Evolutionary conservation across 2,888 invertebrate species (phyloP), one percentile per base, ranked within the genome.

Genomic region (Eristalis arbustorum): DNA sequence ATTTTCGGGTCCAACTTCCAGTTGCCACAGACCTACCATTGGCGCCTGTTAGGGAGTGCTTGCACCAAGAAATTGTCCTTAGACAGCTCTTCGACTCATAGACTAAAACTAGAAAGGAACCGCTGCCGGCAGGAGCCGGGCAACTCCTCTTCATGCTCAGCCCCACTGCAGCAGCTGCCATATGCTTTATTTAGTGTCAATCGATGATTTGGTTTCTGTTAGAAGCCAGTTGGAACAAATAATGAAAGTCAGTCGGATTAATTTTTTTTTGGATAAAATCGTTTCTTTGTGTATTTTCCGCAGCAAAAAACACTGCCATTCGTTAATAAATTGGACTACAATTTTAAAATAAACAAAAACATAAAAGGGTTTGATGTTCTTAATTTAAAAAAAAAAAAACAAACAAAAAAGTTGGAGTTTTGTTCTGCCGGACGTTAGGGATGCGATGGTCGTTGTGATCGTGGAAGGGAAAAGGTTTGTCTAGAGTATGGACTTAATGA

Each of bases 221-320:
- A 31, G 31, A 18, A 59, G 22, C 56, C 22, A 25, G 2, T 25
- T n/a, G n/a, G 25, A 28, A 67, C 11, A 42, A 69, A 22, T 2
- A 76, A 62, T 59, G 25, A 59, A 13, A 59, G 14, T 3, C 25
- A 13, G 13, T 25, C 3, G 22, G 18, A 31, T 66, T 61, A 31
- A 57, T 10, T 42, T 22, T 40, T 56, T 76, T 74, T 69, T 75
- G 71, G 83, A 87, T 79, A 82, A 78, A 63, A 68, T 82, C 67
- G 75, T 76, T 72, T 71, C 77, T 68, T 77, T 76, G 59, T 83
- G 61, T 79, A 71, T 87, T 73, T 68, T 73, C 62, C 18, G 83
- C 87, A 87, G 87, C 83, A 71, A 83, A 87, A 87, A 82, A 67
- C 87, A 79, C 87, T 87, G 87, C 87, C 22, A 67, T 79, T 72